phyloP scores from a whole-genome alignment of 1,140 invertebrate genomes.

The Cydia amplana region DNA sequence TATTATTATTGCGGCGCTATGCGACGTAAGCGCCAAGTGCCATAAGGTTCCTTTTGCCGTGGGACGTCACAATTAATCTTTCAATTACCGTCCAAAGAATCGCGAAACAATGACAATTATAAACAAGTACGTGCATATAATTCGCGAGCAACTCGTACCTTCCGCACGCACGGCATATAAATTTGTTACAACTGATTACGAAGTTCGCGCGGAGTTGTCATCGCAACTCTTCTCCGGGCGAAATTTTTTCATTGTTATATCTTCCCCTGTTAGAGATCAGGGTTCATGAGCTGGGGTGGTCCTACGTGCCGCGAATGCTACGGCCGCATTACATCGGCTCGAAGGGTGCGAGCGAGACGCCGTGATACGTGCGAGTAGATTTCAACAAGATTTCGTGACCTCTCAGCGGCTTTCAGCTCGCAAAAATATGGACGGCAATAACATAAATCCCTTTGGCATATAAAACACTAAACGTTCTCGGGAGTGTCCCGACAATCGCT shows the following conservation, averaged over 20 bases:
- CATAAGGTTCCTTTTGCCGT: too few species aligned
- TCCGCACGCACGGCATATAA: conserved; percentile 67
- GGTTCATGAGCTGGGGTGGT: conserved; percentile 73
- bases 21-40: too few species aligned
- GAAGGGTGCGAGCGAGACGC: conserved; percentile 61
- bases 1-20: too few species aligned
- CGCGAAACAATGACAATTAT: conserved; percentile 29
- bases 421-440: conserved; percentile 80
- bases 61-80: too few species aligned
- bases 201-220: conserved; percentile 70
- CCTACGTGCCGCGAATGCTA: conserved; percentile 76
- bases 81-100: conserved; percentile 27
- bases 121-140: conserved; percentile 33
- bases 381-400: conserved; percentile 76
- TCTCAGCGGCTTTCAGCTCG: conserved; percentile 72
- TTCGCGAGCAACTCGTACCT: conserved; percentile 19
- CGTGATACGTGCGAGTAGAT: conserved; percentile 48
- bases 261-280: conserved; percentile 64
- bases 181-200: conserved; percentile 75
- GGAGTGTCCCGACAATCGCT: conserved; percentile 56
- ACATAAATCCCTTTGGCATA: conserved; percentile 80
- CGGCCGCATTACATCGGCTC: conserved; percentile 73
- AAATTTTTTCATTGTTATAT: conserved; percentile 69
- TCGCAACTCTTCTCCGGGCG: conserved; percentile 70
- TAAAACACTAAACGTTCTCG: conserved; percentile 79